Evolutionary conservation across 2,797 vertebrate species (phyloP).

Genomic region (Manis pentadactyla): DNA sequence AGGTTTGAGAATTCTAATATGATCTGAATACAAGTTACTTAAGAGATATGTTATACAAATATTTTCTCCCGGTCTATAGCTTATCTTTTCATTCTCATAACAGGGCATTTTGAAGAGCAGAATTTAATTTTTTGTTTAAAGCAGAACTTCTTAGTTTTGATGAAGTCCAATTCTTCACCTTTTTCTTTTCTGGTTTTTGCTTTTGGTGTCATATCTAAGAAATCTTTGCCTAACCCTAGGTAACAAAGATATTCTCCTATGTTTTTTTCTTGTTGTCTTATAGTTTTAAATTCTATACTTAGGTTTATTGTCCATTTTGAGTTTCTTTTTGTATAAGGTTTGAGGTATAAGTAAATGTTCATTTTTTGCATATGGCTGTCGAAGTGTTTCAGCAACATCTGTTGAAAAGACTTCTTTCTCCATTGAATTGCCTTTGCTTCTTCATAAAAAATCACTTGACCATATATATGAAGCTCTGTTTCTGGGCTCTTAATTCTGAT

Average conservation of each 20-base stretch:
- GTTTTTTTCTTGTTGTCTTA: constrained; percentile 35
- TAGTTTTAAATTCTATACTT: background rate
- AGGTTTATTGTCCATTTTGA: background rate
- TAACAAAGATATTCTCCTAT: constrained; percentile 1
- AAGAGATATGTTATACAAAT: background rate
- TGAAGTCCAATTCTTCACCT: background rate
- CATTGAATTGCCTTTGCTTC: background rate
- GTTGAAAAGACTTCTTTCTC: constrained; percentile 14
- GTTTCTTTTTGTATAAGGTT: constrained; percentile 16
- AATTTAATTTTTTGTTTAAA: background rate
- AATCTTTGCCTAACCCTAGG: background rate
- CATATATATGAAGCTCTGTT: background rate
- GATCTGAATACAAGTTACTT: background rate
- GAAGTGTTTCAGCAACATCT: background rate
- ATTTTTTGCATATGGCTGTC: background rate
- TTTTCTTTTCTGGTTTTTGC: background rate
- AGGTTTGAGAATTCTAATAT: constrained; percentile 14
- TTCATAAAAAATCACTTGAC: background rate
- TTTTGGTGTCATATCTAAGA: background rate
- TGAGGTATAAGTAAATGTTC: constrained; percentile 1
- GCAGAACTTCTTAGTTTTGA: background rate
- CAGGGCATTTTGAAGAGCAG: background rate
- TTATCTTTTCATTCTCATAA: background rate
- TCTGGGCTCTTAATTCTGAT: constrained; percentile 1
- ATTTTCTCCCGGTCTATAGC: too few species aligned